Percentiles rank a stretch among this genome's conserved stretches.
phyloP scores from a whole-genome alignment of 2,888 invertebrate species.

The Ophioninae sp. region DNA sequence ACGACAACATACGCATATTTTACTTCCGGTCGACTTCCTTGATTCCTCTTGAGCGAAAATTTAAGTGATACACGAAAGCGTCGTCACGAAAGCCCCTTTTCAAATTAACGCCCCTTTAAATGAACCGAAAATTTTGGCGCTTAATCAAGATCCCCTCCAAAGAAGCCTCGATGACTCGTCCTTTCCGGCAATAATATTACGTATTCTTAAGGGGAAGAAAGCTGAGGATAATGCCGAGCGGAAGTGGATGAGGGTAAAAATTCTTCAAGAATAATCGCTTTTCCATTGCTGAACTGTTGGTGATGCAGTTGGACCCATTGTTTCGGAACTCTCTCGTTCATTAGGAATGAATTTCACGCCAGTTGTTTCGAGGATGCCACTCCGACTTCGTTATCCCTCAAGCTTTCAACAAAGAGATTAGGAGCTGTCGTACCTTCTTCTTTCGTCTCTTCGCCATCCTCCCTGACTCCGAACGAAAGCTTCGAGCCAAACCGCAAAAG shows the following conservation, averaged over 20 bases:
- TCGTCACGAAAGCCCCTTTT: background rate
- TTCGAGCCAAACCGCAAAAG: background rate
- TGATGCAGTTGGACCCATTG: constrained; percentile 32
- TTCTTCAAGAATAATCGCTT: constrained; percentile 45
- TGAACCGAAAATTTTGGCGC: constrained; percentile 16
- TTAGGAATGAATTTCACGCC: constrained; percentile 5
- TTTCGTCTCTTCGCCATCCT: background rate
- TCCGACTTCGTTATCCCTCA: constrained; percentile 39
- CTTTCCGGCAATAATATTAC: constrained; percentile 12
- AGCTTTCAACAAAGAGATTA: constrained; percentile 40
- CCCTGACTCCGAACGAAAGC: background rate
- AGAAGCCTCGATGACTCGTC: background rate
- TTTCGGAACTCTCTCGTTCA: constrained; percentile 20
- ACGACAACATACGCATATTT: background rate
- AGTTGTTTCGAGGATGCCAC: background rate
- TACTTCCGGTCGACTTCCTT: background rate
- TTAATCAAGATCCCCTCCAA: constrained; percentile 16
- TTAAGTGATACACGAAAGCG: background rate
- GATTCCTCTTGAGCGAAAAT: background rate
- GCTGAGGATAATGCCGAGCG: background rate
- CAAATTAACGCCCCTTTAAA: constrained; percentile 4
- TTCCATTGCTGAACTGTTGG: constrained; percentile 22
- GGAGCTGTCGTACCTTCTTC: constrained; percentile 10
- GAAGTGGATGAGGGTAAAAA: constrained; percentile 21
- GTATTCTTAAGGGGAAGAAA: background rate